Evolutionary conservation across 2,888 invertebrate species (phyloP).

Genomic region (Athrips mouffetella): DNA sequence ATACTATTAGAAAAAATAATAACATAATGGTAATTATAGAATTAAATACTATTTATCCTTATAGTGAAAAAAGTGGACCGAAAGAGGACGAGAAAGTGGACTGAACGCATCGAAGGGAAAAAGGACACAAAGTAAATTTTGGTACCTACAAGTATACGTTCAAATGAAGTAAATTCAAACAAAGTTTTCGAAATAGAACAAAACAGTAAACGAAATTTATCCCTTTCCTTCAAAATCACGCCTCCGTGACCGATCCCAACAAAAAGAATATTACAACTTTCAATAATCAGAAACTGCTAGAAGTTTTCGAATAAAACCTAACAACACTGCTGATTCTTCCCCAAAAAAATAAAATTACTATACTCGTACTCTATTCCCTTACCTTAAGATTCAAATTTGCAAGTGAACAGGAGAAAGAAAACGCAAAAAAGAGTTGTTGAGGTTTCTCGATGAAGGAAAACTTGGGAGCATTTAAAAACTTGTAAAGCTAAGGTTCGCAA

Average conservation of each 20-base stretch:
- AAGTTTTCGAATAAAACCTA: conserved; percentile 45
- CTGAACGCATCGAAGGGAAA: no score
- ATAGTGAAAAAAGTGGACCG: no score
- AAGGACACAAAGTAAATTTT: no score
- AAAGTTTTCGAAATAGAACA: conserved; percentile 39
- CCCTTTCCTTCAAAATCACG: conserved; percentile 35
- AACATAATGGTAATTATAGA: no score
- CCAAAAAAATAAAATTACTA: conserved; percentile 10
- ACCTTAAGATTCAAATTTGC: conserved; percentile 25
- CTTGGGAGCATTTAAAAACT: conserved; percentile 47
- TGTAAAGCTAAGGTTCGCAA: conserved; percentile 44
- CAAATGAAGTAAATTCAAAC: no score
- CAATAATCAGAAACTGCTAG: conserved; percentile 45
- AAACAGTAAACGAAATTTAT: conserved; percentile 36
- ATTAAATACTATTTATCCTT: no score
- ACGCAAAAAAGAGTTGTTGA: conserved; percentile 21
- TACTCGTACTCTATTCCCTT: conserved; percentile 16
- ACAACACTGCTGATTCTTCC: conserved; percentile 16
- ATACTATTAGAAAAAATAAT: no score
- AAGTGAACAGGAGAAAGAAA: conserved; percentile 10
- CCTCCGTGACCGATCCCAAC: conserved; percentile 35
- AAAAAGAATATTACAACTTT: conserved; percentile 41
- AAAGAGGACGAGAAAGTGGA: no score
- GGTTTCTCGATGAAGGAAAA: conserved; percentile 31
- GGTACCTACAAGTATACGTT: no score